Evolutionary conservation across 2,888 invertebrate species (phyloP).

Genomic region (Himalopsyche japonica): DNA sequence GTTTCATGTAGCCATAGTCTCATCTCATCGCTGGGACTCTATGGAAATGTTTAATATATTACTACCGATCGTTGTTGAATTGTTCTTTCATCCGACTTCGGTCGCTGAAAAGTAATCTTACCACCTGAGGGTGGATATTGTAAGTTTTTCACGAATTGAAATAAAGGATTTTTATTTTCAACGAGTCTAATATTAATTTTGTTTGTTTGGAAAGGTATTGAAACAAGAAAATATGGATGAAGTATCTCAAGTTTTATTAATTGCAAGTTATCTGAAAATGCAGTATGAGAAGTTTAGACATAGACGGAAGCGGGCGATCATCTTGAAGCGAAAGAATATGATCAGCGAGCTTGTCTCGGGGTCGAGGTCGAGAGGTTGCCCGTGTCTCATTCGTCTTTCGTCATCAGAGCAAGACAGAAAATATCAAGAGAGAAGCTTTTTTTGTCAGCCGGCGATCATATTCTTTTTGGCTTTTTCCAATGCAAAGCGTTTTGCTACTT

Average conservation of each 20-base stretch:
- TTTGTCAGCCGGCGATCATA: constrained; percentile 39
- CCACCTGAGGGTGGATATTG: neutral
- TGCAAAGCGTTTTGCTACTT: neutral
- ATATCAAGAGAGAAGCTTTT: constrained; percentile 38
- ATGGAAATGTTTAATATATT: neutral
- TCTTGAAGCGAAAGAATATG: constrained; percentile 59
- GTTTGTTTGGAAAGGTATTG: constrained; percentile 83
- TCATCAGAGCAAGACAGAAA: constrained; percentile 38
- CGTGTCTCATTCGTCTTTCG: constrained; percentile 7
- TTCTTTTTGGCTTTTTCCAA: constrained; percentile 28
- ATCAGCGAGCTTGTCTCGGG: constrained; percentile 44
- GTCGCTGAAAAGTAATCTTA: neutral
- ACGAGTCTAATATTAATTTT: constrained; percentile 70
- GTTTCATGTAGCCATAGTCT: neutral
- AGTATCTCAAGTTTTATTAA: constrained; percentile 63
- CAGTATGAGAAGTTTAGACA: constrained; percentile 49
- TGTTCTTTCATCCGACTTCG: neutral
- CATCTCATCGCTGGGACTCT: neutral
- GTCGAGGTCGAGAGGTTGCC: neutral
- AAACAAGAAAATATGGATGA: constrained; percentile 84
- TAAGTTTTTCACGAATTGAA: constrained; percentile 25
- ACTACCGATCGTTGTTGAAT: neutral
- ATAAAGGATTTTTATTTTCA: constrained; percentile 53
- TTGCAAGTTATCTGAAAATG: constrained; percentile 43
- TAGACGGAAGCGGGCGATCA: constrained; percentile 40